Evolutionary conservation across 2,113 vertebrate genomes (phyloP).

Genomic region (Ifrita kowaldi): DNA sequence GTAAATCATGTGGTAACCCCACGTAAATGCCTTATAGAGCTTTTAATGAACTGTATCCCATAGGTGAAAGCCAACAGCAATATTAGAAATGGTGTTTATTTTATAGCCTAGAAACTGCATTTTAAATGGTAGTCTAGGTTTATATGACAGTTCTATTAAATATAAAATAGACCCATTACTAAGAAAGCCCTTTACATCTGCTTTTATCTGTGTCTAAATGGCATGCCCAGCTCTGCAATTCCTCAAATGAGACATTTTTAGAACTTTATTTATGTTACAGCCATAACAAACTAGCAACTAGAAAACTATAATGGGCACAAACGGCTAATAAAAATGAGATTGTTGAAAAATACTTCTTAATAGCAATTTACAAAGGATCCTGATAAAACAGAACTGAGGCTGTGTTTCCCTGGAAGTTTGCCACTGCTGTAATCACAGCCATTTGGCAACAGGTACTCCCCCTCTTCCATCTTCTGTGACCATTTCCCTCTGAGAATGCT

Average conservation of each 20-base stretch:
- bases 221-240: constrained; percentile 75
- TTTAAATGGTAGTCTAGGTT: constrained; percentile 78
- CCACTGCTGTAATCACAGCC: constrained; percentile 50
- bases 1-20: constrained; percentile 38
- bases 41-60: constrained; percentile 61
- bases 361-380: constrained; percentile 72
- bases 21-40: constrained; percentile 16
- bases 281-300: constrained; percentile 82
- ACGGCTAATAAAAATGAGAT: constrained; percentile 81
- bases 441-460: constrained; percentile 63
- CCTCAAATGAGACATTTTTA: constrained; percentile 84
- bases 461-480: constrained; percentile 22
- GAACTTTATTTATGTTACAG: constrained; percentile 83
- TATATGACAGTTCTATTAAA: constrained; percentile 82
- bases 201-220: constrained; percentile 79
- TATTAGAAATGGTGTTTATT: constrained; percentile 79
- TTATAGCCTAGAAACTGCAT: constrained; percentile 77
- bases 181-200: constrained; percentile 69
- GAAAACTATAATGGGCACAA: constrained; percentile 83
- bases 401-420: constrained; percentile 63
- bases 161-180: constrained; percentile 78
- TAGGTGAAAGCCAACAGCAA: constrained; percentile 73
- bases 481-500: constrained; percentile 11
- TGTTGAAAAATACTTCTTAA: constrained; percentile 82
- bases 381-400: constrained; percentile 68